Conservation (phyloP, 2,797 vertebrate genomes). For the Allobates femoralis region DNA sequence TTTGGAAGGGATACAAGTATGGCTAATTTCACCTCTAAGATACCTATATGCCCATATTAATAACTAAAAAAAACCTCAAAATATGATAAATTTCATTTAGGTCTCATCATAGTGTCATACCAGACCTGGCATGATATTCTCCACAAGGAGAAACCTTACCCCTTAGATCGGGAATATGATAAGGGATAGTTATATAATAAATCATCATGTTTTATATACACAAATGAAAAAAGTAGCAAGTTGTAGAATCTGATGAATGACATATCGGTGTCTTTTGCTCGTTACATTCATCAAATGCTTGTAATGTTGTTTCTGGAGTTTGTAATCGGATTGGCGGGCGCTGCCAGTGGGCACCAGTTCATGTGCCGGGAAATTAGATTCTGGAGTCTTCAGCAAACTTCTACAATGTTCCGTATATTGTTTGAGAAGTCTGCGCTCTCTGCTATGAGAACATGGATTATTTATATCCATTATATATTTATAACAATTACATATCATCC, state of each 20-base stretch:
- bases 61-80: no score
- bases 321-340: conserved; percentile 52
- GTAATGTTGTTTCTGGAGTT: conserved; percentile 44
- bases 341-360: conserved; percentile 35
- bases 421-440: not conserved
- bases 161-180: not conserved
- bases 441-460: not conserved
- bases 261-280: conserved; percentile 16
- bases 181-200: not conserved
- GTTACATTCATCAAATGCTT: conserved; percentile 49
- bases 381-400: conserved; percentile 11
- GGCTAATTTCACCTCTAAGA: no score
- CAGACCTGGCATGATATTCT: no score
- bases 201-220: not conserved
- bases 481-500: not conserved
- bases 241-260: conserved; percentile 47
- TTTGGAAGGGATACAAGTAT: no score
- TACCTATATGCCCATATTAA: no score
- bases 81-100: no score
- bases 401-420: not conserved
- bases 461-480: conserved; percentile 4
- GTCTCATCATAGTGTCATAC: no score
- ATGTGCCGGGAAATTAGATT: conserved; percentile 39
- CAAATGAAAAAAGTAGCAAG: not conserved
- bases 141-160: no score